Evolutionary conservation across 2,797 vertebrate species (phyloP).

Genomic region (Chanos chanos): DNA sequence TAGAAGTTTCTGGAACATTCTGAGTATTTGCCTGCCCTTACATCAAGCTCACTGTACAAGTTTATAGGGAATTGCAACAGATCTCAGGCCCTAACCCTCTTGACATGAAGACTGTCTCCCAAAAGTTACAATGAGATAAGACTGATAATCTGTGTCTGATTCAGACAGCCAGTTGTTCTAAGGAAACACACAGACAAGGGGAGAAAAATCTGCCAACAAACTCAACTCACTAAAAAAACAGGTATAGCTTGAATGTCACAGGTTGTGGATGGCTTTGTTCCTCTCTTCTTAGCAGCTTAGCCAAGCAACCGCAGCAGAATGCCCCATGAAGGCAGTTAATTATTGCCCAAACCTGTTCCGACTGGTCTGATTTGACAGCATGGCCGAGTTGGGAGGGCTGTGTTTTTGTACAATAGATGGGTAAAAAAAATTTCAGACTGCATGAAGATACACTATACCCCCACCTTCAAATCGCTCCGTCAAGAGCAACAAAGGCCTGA

Average conservation of each 20-base stretch:
- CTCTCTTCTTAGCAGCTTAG: constrained; percentile 52
- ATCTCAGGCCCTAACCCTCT: no score
- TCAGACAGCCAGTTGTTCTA: constrained; percentile 24
- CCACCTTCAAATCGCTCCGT: not conserved
- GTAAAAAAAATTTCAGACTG: constrained; percentile 20
- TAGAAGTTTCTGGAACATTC: not conserved
- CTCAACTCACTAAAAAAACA: constrained; percentile 38
- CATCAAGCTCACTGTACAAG: no score
- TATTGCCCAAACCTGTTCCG: constrained; percentile 77
- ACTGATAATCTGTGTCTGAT: constrained; percentile 21
- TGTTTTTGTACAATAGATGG: constrained; percentile 55
- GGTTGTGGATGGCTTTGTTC: constrained; percentile 32
- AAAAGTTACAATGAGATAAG: constrained; percentile 29
- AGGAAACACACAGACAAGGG: constrained; percentile 21
- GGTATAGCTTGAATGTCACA: constrained; percentile 37
- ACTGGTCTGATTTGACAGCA: constrained; percentile 71
- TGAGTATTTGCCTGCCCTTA: no score
- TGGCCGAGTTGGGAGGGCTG: constrained; percentile 51
- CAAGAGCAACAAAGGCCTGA: constrained; percentile 24
- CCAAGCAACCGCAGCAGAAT: constrained; percentile 59
- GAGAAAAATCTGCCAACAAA: constrained; percentile 17
- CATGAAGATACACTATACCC: not conserved
- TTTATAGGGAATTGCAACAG: no score
- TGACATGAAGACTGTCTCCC: constrained; percentile 15
- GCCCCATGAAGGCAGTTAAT: constrained; percentile 72